These are phyloP conservation scores for Glaucopsyche alexis DNA, from an alignment of 2,888 invertebrate genomes.

Conservation along the genomic window DNA sequence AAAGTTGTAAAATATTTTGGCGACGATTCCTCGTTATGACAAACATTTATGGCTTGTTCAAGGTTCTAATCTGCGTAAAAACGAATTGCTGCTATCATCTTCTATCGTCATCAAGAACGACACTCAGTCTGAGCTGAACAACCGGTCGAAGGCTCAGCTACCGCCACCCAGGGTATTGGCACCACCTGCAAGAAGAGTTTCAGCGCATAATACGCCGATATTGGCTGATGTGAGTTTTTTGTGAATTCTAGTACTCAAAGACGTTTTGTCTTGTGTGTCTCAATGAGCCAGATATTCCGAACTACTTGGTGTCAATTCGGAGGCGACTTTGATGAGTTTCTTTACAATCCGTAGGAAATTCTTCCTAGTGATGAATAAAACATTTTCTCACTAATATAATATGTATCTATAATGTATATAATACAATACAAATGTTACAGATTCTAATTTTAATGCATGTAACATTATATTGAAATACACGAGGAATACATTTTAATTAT, in stretches of 20 bases:
- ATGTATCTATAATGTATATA: too few relatives aligned
- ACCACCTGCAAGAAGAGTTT: constrained; percentile 60
- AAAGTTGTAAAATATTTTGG: constrained; percentile 17
- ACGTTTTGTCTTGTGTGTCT: too few relatives aligned
- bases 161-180: constrained; percentile 61
- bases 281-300: too few relatives aligned
- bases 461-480: not conserved
- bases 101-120: constrained; percentile 87
- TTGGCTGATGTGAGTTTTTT: constrained; percentile 61
- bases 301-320: not conserved
- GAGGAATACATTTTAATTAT: not conserved
- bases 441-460: not conserved
- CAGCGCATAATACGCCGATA: constrained; percentile 65
- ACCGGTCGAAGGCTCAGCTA: constrained; percentile 59
- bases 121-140: constrained; percentile 86
- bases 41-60: constrained; percentile 27
- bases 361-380: not conserved
- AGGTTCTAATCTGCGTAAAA: constrained; percentile 77
- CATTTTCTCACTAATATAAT: too few relatives aligned
- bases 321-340: too few relatives aligned
- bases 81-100: constrained; percentile 80
- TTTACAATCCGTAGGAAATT: not conserved
- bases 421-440: not conserved
- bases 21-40: not conserved
- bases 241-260: not conserved